Conservation (phyloP, 2,113 vertebrate genomes). For the Paradoxurus hermaphroditus region DNA sequence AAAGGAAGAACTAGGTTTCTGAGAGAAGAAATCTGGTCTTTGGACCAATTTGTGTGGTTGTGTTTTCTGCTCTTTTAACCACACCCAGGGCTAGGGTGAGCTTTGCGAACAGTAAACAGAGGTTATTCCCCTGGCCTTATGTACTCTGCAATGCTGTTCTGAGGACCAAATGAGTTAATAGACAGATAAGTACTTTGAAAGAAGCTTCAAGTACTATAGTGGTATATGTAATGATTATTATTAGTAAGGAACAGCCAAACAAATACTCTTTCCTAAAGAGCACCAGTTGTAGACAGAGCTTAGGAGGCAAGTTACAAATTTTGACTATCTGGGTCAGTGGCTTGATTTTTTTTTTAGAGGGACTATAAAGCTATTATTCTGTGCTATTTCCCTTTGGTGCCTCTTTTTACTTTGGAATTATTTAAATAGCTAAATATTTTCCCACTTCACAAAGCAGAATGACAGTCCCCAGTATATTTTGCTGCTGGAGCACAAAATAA, state of each 20-base stretch:
- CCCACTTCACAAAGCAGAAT: slow-evolving; percentile 74
- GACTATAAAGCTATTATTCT: slow-evolving; percentile 66
- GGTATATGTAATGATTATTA: neutral
- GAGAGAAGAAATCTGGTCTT: neutral
- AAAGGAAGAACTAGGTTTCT: neutral
- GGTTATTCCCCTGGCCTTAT: neutral
- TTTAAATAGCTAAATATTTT: slow-evolving; percentile 78
- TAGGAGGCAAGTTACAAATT: slow-evolving; percentile 49
- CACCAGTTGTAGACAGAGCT: slow-evolving; percentile 52
- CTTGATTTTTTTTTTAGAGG: slow-evolving; percentile 54
- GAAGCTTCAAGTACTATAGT: neutral
- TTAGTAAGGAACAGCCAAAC: slow-evolving; percentile 36
- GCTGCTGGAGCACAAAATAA: slow-evolving; percentile 79
- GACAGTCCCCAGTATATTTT: slow-evolving; percentile 75
- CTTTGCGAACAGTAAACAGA: neutral
- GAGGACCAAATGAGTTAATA: neutral
- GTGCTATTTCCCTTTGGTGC: slow-evolving; percentile 61
- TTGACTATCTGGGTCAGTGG: slow-evolving; percentile 77
- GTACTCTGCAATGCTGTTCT: neutral
- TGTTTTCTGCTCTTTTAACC: neutral
- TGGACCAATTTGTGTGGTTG: neutral
- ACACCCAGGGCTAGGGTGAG: neutral
- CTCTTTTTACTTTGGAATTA: slow-evolving; percentile 72
- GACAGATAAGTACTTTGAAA: slow-evolving; percentile 20
- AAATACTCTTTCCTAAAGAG: slow-evolving; percentile 51